Evolutionary conservation across 92 coral and sea anemone species (phyloP).

Genomic region (Anthopleura xanthogrammica): DNA sequence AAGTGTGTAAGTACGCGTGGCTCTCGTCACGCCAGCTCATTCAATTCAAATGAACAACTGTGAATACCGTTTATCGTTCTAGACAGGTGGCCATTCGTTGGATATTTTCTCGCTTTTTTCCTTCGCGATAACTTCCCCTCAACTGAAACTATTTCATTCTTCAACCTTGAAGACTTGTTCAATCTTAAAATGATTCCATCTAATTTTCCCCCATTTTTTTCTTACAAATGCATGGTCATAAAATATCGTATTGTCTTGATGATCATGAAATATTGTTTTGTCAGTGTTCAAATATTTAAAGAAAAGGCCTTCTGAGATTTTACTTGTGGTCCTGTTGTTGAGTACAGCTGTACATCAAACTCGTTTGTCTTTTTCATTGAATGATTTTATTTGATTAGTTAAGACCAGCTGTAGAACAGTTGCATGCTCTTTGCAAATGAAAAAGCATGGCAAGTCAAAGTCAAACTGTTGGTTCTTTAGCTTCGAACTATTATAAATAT

Average conservation of each 20-base stretch:
- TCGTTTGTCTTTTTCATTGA: not conserved
- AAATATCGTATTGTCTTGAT: not conserved
- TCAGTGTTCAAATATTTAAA: not conserved
- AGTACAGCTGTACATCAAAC: conserved; percentile 6
- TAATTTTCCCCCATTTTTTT: too few species aligned
- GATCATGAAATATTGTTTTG: not conserved
- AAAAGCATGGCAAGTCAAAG: not conserved
- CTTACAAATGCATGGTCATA: too few species aligned
- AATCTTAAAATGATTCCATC: too few species aligned
- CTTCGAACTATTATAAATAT: not conserved
- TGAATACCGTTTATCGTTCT: not conserved
- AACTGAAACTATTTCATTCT: not conserved
- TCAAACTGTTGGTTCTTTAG: not conserved
- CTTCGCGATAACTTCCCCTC: not conserved
- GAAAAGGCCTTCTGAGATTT: not conserved
- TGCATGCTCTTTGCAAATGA: not conserved
- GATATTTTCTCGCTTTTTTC: not conserved
- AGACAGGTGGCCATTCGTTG: not conserved
- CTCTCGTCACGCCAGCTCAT: conserved; percentile 3
- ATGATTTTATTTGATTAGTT: not conserved
- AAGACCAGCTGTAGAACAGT: conserved; percentile 4
- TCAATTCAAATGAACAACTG: conserved; percentile 12
- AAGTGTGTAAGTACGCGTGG: conserved; percentile 13
- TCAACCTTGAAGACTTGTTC: not conserved
- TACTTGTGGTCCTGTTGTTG: not conserved